phyloP scores from a whole-genome alignment of 2,113 vertebrate species.

The Psilopsiagon aurifrons region DNA sequence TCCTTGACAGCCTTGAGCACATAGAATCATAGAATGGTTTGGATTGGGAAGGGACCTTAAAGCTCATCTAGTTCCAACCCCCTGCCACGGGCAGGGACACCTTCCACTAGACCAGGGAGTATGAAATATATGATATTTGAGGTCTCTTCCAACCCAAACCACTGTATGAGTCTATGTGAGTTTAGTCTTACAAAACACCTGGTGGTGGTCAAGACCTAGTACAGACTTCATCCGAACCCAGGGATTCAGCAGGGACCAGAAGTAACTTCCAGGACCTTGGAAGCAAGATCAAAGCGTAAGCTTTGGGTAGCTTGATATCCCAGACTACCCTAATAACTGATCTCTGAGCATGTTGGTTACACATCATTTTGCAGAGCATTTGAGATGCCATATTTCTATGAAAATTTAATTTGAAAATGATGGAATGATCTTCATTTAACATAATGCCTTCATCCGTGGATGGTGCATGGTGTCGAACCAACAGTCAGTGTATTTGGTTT shows the following conservation, averaged over 20 bases:
- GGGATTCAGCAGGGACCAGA: background rate
- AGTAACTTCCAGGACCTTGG: background rate
- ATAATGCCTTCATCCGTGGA: background rate
- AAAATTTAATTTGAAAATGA: background rate
- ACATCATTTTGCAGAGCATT: background rate
- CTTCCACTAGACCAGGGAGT: background rate
- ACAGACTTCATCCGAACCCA: background rate
- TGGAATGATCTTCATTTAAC: background rate
- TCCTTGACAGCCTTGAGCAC: background rate
- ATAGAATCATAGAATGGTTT: background rate
- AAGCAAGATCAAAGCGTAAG: background rate
- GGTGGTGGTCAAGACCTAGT: background rate
- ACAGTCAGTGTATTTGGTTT: background rate
- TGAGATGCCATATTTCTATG: background rate
- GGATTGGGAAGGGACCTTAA: background rate
- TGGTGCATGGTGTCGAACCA: fast-evolving
- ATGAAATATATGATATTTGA: no score
- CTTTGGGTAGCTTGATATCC: background rate
- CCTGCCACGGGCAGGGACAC: background rate
- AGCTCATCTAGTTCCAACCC: background rate
- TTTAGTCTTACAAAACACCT: background rate
- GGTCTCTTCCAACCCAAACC: background rate
- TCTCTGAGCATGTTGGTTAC: background rate
- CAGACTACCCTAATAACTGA: background rate
- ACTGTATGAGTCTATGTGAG: background rate